A percentile compares a stretch with the other conserved stretches of the same genome.
These are phyloP conservation scores for Euthynnus affinis DNA, from an alignment of 2,797 vertebrate species.

Conservation along the genomic window DNA sequence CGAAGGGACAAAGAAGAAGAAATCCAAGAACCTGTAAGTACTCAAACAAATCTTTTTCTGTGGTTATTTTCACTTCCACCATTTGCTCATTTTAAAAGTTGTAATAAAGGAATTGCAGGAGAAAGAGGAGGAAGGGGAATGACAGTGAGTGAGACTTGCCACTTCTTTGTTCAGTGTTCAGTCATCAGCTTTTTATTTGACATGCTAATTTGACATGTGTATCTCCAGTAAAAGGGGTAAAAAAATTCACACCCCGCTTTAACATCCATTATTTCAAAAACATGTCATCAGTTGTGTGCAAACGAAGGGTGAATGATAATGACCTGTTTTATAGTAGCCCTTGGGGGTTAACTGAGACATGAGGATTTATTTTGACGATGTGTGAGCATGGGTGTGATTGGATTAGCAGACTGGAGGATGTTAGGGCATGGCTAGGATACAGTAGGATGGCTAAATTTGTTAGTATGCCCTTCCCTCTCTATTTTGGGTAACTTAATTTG, in stretches of 20 bases:
- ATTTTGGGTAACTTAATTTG: not conserved
- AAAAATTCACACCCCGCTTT: slow-evolving; percentile 37
- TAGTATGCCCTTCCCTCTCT: not conserved
- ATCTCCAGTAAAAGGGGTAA: not conserved
- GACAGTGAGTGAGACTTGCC: slow-evolving; percentile 6
- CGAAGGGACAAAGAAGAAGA: slow-evolving; percentile 90
- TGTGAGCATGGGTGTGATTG: slow-evolving; percentile 21
- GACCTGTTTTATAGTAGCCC: slow-evolving; percentile 13
- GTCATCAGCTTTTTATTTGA: slow-evolving; percentile 31
- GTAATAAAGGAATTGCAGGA: not conserved
- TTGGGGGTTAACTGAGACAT: slow-evolving; percentile 31
- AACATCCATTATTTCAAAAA: slow-evolving; percentile 25
- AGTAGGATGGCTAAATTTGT: not conserved
- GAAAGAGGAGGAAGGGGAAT: not conserved
- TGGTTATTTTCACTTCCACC: not conserved
- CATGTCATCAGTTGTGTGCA: slow-evolving; percentile 11
- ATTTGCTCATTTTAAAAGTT: slow-evolving; percentile 1
- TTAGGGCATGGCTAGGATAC: not conserved
- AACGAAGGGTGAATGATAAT: slow-evolving; percentile 34
- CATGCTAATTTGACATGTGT: slow-evolving; percentile 54
- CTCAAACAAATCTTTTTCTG: slow-evolving; percentile 2
- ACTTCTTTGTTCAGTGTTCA: slow-evolving; percentile 1
- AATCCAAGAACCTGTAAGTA: slow-evolving; percentile 94
- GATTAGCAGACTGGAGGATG: slow-evolving; percentile 15
- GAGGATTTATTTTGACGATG: not conserved